Base-by-base conservation (phyloP, 2,797 vertebrate species). In the Cuniculus paca region DNA sequence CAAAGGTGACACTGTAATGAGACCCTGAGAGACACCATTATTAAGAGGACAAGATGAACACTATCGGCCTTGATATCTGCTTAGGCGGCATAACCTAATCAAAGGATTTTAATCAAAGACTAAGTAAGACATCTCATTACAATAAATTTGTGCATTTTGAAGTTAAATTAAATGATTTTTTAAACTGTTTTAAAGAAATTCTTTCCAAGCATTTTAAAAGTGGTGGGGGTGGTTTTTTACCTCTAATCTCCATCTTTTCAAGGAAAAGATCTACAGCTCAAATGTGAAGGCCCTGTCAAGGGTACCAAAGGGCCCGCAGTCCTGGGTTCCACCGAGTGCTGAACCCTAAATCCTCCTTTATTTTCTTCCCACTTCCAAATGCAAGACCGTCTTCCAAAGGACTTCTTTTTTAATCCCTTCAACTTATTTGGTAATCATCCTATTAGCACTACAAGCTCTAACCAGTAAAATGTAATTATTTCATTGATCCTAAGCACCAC, bases 141-240 rank as follows among this genome's bases (percentile, higher is more conserved):
- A 52, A 10, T 45, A 22, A 68, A 92, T 9, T 8, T 39, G 16
- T 20, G 28, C 1, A n/a, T 70, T 52, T 65, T 16, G 60, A 80
- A 63, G 19, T 85, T 58, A 70, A 88, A n/a, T 36, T 48, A 83
- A 92, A 79, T 24, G 6, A 48, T 60, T 63, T 85, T 86, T 48
- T 34, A 74, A 70, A 26, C 12, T 26, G 34, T 81, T 70, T 87
- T 61, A 48, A 93, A 88, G 31, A 36, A 84, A 70, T 54, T 28
- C 79, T 34, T 81, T n/a, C 65, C 28, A 85, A 81, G 17, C 6
- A 72, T 79, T 82, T 93, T 91, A 28, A 58, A 93, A 95, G 68
- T 4, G 14, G 31, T 4, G 6, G 4, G 2, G 7, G 20, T 39
- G 58, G 87, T 48, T 85, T 31, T 92, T 94, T 50, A 78, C 13